Percentiles rank a stretch among this genome's conserved stretches.
Evolutionary conservation across 1,140 invertebrate species (phyloP).

Genomic region (Chelonus insularis): DNA sequence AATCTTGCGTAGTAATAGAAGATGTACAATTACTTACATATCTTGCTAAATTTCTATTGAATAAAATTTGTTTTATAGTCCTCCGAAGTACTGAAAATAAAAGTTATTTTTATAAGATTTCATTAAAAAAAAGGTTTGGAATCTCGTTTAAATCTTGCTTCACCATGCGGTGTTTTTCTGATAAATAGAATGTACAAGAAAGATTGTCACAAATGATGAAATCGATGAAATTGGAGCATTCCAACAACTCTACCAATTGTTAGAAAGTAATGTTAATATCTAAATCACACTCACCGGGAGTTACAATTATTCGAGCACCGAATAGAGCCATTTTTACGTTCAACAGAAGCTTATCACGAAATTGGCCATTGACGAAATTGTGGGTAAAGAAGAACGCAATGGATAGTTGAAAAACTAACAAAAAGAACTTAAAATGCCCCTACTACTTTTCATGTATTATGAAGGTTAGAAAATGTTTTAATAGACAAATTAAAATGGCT

Average conservation of each 20-base stretch:
- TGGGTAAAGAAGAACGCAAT: too few species aligned
- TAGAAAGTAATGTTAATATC: slow-evolving; percentile 6
- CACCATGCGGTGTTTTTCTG: too few species aligned
- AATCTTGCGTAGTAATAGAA: neutral
- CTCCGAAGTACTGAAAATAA: slow-evolving; percentile 44
- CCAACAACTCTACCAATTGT: neutral
- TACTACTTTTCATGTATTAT: too few species aligned
- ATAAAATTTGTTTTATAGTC: slow-evolving; percentile 38
- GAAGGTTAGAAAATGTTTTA: too few species aligned
- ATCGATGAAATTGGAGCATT: neutral
- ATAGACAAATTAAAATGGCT: too few species aligned
- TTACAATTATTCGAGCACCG: slow-evolving; percentile 45
- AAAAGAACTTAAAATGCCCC: too few species aligned
- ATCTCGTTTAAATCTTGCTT: neutral
- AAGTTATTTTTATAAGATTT: slow-evolving; percentile 1
- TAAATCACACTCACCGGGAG: slow-evolving; percentile 45
- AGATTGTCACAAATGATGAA: too few species aligned
- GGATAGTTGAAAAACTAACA: too few species aligned
- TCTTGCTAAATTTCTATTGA: slow-evolving; percentile 42
- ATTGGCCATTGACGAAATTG: too few species aligned
- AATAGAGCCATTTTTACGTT: slow-evolving; percentile 54
- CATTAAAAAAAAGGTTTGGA: neutral
- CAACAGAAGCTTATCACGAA: too few species aligned
- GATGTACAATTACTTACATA: slow-evolving; percentile 42
- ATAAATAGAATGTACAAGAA: too few species aligned